These are phyloP conservation scores for Leuciscus idus DNA, from an alignment of 2,113 vertebrate genomes.

Conservation along the genomic window DNA sequence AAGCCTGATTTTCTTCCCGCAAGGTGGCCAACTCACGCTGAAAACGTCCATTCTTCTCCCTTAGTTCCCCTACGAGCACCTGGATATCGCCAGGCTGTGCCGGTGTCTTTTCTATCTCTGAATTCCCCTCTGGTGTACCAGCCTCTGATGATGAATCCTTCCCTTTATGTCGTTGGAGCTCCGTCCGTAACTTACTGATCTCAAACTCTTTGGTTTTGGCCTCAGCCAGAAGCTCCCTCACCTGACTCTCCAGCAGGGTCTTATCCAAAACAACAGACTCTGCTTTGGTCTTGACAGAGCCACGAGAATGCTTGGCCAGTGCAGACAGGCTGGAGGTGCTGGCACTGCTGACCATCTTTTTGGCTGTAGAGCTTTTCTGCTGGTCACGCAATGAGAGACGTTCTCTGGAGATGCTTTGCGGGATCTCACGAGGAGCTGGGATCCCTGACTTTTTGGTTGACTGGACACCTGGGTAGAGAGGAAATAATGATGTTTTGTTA, in stretches of 20 bases:
- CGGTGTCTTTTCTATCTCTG: slow-evolving; percentile 55
- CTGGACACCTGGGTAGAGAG: slow-evolving; percentile 74
- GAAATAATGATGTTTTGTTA: not conserved
- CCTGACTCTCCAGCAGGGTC: slow-evolving; percentile 85
- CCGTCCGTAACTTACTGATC: slow-evolving; percentile 89
- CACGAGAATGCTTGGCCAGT: slow-evolving; percentile 83
- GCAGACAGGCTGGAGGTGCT: slow-evolving; percentile 86
- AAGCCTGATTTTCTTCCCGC: slow-evolving; percentile 85
- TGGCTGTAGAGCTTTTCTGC: slow-evolving; percentile 70
- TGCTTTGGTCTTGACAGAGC: slow-evolving; percentile 78
- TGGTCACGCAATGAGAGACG: slow-evolving; percentile 82
- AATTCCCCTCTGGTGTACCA: slow-evolving; percentile 66
- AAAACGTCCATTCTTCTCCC: slow-evolving; percentile 87
- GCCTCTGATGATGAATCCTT: slow-evolving; percentile 68
- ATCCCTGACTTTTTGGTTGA: slow-evolving; percentile 89
- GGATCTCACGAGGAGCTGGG: slow-evolving; percentile 86
- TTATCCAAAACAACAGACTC: slow-evolving; percentile 83
- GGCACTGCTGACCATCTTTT: slow-evolving; percentile 85
- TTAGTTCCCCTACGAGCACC: slow-evolving; percentile 80
- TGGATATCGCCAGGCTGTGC: slow-evolving; percentile 73
- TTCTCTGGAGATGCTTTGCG: slow-evolving; percentile 81
- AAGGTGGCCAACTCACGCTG: slow-evolving; percentile 85
- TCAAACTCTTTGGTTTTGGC: slow-evolving; percentile 93
- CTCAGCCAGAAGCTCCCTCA: slow-evolving; percentile 92
- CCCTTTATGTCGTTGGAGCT: slow-evolving; percentile 85